Conservation (phyloP, 2,113 vertebrate genomes). For the zebrafish (Danio rerio) region DNA sequence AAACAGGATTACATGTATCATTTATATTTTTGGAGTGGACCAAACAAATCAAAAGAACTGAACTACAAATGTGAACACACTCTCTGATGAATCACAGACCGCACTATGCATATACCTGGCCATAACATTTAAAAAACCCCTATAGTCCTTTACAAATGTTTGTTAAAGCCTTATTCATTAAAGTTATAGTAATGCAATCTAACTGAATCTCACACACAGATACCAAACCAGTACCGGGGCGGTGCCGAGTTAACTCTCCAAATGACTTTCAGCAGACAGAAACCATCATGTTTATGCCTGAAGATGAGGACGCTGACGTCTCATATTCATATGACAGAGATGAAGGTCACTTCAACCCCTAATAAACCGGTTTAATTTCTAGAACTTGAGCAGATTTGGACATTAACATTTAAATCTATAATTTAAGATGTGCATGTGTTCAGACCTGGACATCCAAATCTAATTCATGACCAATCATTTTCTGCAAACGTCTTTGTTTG, state of each 20-base stretch:
- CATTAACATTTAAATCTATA: not conserved
- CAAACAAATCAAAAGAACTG: no score
- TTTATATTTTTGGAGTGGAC: no score
- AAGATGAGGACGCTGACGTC: not conserved
- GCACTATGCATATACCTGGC: no score
- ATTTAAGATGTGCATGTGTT: not conserved
- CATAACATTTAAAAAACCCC: no score
- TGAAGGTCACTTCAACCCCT: not conserved
- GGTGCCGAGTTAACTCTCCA: not conserved
- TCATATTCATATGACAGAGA: not conserved
- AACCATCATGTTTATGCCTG: slow-evolving; percentile 9
- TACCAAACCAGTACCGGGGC: not conserved
- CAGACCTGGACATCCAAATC: not conserved
- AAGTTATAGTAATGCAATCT: no score
- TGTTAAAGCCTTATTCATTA: no score
- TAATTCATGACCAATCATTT: not conserved
- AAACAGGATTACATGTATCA: no score
- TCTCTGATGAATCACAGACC: no score
- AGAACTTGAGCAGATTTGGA: not conserved
- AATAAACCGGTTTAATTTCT: not conserved
- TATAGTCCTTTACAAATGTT: no score
- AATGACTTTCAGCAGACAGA: not conserved
- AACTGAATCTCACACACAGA: no score
- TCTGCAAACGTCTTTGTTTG: not conserved
- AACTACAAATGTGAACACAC: no score